A percentile compares a stretch with the other conserved stretches of the same genome.
phyloP scores from a whole-genome alignment of 2,888 invertebrate species.

The Cataglyphis albicans region DNA sequence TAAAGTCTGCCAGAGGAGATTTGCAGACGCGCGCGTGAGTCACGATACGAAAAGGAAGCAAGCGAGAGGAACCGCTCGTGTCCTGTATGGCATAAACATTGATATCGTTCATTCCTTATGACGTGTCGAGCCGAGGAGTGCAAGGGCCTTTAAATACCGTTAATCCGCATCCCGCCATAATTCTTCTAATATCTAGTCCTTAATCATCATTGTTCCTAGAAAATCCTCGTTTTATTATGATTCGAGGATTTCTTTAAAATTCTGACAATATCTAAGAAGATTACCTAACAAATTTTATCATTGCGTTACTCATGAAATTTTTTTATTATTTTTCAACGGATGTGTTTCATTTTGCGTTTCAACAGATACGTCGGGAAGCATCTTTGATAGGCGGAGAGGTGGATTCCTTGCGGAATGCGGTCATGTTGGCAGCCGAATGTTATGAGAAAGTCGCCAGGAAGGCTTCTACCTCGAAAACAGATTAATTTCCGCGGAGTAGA shows the following conservation, averaged over 20 bases:
- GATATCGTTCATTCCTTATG: slow-evolving; percentile 68
- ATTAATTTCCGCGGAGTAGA: slow-evolving; percentile 12
- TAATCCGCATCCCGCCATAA: slow-evolving; percentile 11
- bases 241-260: not conserved
- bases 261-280: not conserved
- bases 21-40: slow-evolving; percentile 61
- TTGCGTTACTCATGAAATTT: not conserved
- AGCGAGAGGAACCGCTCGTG: slow-evolving; percentile 11
- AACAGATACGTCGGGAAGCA: not conserved
- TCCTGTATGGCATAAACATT: slow-evolving; percentile 61
- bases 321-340: not conserved
- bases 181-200: slow-evolving; percentile 39
- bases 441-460: slow-evolving; percentile 71
- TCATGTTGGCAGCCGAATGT: slow-evolving; percentile 76
- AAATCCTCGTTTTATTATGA: not conserved
- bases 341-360: not conserved
- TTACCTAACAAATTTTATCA: not conserved
- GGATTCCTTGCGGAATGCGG: slow-evolving; percentile 81
- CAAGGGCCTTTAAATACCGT: slow-evolving; percentile 30
- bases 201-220: slow-evolving; percentile 27
- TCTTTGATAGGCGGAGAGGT: slow-evolving; percentile 66
- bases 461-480: slow-evolving; percentile 5
- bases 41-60: slow-evolving; percentile 61
- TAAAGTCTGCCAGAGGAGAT: slow-evolving; percentile 61
- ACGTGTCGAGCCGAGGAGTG: slow-evolving; percentile 37